Evolutionary conservation across 2,113 vertebrate genomes (phyloP).

Genomic region (Romanogobio albipinnatus): DNA sequence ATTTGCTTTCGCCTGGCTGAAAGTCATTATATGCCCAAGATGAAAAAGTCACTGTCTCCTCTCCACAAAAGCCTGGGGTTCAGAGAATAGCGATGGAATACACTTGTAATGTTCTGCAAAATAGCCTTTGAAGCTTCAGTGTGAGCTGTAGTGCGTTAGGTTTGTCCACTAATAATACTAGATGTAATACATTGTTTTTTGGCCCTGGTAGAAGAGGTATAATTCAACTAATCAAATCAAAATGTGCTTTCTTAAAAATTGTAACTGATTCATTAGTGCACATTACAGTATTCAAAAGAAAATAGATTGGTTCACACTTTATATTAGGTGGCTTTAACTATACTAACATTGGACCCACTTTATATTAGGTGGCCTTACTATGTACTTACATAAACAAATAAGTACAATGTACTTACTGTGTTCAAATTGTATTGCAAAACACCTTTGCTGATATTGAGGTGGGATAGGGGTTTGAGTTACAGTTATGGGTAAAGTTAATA

Average conservation of each 20-base stretch:
- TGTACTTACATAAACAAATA: no score
- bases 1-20: conserved; percentile 46
- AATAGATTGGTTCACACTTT: no score
- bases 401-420: no score
- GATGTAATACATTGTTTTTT: background rate
- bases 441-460: no score
- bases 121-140: conserved; percentile 15
- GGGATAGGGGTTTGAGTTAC: no score
- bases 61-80: conserved; percentile 38
- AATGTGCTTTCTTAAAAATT: background rate
- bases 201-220: background rate
- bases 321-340: no score
- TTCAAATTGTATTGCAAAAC: no score
- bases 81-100: conserved; percentile 3
- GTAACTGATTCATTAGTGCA: no score
- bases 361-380: no score
- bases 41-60: conserved; percentile 30
- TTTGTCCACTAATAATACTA: conserved; percentile 5
- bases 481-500: no score
- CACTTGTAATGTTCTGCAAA: conserved; percentile 21
- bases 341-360: no score
- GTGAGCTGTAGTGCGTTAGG: conserved; percentile 3
- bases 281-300: no score
- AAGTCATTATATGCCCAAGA: conserved; percentile 45
- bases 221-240: background rate